A percentile compares a stretch with the other conserved stretches of the same genome.
Conservation (phyloP, 2,888 invertebrate genomes). For the Phyto melanocephala region DNA sequence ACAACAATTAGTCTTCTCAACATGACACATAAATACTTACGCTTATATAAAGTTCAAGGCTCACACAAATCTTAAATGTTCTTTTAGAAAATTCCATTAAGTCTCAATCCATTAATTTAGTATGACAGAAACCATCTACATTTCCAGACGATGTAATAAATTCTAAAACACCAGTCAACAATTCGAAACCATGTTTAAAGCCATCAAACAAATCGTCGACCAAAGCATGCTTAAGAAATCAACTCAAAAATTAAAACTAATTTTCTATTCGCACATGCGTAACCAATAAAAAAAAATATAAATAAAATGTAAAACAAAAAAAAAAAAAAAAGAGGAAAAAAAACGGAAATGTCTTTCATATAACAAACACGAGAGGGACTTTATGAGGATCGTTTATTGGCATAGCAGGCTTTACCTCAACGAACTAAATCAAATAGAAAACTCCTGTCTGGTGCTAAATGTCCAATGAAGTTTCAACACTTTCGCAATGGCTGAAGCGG, state of each 20-base stretch:
- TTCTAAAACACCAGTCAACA: conserved; percentile 7
- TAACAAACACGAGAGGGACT: not conserved
- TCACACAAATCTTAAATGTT: conserved; percentile 5
- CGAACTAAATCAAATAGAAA: not conserved
- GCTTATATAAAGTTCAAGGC: not conserved
- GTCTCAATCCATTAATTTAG: conserved; percentile 21
- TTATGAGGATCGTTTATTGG: not conserved
- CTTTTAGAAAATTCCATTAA: not conserved
- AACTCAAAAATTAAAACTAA: conserved; percentile 4
- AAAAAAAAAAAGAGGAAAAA: not conserved
- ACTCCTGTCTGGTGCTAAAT: too few species aligned
- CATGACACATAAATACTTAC: not conserved
- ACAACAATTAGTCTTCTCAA: not conserved
- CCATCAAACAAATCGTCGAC: not conserved
- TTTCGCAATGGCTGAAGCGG: not conserved
- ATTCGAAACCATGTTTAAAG: not conserved
- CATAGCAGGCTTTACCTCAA: not conserved
- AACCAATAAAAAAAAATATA: conserved; percentile 27
- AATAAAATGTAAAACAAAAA: not conserved
- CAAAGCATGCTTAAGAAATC: not conserved
- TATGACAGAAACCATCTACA: conserved; percentile 38
- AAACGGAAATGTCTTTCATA: conserved; percentile 18
- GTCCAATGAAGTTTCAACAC: not conserved
- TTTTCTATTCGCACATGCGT: conserved; percentile 41
- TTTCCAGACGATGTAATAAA: conserved; percentile 41